A percentile compares a stretch with the other conserved stretches of the same genome.
Conservation (phyloP, 2,888 invertebrate genomes). For the Perizoma flavofasciatum region DNA sequence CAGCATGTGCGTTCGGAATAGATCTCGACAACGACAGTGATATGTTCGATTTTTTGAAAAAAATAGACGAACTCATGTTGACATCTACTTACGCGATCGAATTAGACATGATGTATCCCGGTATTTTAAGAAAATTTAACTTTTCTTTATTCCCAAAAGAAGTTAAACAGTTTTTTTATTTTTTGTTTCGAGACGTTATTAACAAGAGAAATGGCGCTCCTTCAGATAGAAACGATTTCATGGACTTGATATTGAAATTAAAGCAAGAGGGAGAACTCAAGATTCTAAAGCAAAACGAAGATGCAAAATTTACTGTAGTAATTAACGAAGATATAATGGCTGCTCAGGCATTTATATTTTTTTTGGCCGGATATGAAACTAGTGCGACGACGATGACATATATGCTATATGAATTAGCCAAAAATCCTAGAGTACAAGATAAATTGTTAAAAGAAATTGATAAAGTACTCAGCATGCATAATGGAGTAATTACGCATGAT, state of each 20-base stretch:
- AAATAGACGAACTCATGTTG: constrained; percentile 38
- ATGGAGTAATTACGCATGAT: constrained; percentile 19
- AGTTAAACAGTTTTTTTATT: constrained; percentile 44
- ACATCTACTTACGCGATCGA: constrained; percentile 35
- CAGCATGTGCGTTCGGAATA: constrained; percentile 46
- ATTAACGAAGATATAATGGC: constrained; percentile 51
- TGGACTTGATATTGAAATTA: constrained; percentile 38
- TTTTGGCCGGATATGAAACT: constrained; percentile 72
- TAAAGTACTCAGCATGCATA: constrained; percentile 44
- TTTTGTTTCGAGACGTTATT: constrained; percentile 44
- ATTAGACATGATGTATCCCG: constrained; percentile 54
- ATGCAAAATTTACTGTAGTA: constrained; percentile 45
- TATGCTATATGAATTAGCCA: constrained; percentile 58
- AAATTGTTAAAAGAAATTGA: constrained; percentile 57
- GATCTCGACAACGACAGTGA: constrained; percentile 50
- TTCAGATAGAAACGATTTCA: constrained; percentile 1
- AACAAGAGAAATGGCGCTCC: constrained; percentile 49
- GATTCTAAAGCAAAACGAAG: constrained; percentile 30
- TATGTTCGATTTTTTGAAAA: constrained; percentile 22
- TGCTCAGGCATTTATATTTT: constrained; percentile 70
- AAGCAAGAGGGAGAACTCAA: constrained; percentile 44
- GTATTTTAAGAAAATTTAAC: constrained; percentile 48
- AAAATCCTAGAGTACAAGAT: constrained; percentile 62
- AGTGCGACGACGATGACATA: constrained; percentile 65
- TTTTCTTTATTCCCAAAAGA: constrained; percentile 44